Base-by-base conservation (phyloP, 2,888 invertebrate genomes). In the Hartigia nigra region DNA sequence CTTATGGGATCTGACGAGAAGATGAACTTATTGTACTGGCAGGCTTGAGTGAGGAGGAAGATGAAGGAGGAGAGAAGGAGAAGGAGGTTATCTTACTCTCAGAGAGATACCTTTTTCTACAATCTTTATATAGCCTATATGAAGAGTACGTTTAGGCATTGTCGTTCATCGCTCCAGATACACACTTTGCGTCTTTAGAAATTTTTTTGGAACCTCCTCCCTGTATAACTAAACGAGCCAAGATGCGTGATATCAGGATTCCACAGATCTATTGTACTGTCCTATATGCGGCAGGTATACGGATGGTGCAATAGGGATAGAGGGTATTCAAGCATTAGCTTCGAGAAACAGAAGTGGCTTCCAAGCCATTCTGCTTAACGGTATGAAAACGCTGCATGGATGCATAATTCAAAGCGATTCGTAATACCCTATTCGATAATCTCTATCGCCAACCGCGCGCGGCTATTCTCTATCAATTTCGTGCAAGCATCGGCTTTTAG, bases 1-100 rank as follows among this genome's bases (percentile, higher is more conserved):
- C 82, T 84, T 84, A 84, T 77, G 72, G 79, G 81, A 84, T 84
- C 81, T 82, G 75, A 70, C 77, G 74, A 78, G 81, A 84, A 77
- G 80, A 78, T 82, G 78, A 76, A 81, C 32, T 74, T 72, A 80
- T 55, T 32, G 31, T 74, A 77, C 78, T 78, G 74, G n/a, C n/a
- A n/a, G n/a, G n/a, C n/a, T n/a, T n/a, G 74, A 74, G 55, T 74
- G 31, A 23, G 23, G 23, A 74, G 69, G n/a, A 9, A 75, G 75
- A n/a, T n/a, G n/a, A 35, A 32, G 35, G 76, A 76, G 23, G 75
- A 12, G 70, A 72, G 72, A 34, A 37, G 76, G 14, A 69, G 69
- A 14, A 14, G 23, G 37, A 37, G 31, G 9, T 0, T 55, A 55
- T 55, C 23, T 55, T 55, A 55, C 9, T 55, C 55, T 23, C 23